phyloP scores from a whole-genome alignment of 2,888 invertebrate genomes.

The Ectemnius lituratus region DNA sequence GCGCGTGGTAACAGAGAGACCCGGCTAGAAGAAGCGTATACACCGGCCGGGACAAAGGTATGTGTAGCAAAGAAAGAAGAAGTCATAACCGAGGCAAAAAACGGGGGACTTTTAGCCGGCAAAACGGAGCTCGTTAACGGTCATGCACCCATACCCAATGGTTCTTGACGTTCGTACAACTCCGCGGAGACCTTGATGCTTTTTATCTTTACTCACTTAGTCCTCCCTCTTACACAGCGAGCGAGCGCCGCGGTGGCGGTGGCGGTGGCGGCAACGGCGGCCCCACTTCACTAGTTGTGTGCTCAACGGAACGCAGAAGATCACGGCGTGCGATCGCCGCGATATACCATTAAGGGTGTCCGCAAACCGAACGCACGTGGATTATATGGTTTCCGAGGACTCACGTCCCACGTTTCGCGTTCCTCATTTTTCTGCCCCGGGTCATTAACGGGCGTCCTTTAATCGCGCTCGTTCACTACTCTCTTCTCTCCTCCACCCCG shows the following conservation, averaged over 20 bases:
- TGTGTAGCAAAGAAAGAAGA: conserved; percentile 19
- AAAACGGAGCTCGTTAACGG: conserved; percentile 59
- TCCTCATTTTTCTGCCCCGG: conserved; percentile 39
- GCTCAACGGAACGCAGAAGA: conserved; percentile 54
- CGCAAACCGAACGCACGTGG: conserved; percentile 44
- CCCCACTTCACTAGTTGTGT: conserved; percentile 41
- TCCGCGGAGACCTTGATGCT: conserved; percentile 58
- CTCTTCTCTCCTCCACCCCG: background rate
- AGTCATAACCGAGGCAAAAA: conserved; percentile 15
- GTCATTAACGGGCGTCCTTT: conserved; percentile 44
- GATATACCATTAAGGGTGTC: conserved; percentile 60
- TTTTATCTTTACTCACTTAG: conserved; percentile 55
- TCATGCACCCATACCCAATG: conserved; percentile 58
- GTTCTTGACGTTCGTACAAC: conserved; percentile 58
- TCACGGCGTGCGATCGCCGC: conserved; percentile 55
- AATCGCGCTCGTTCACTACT: conserved; percentile 35
- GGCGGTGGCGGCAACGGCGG: too few species aligned
- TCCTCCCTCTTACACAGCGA: conserved; percentile 39
- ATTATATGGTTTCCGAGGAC: conserved; percentile 50
- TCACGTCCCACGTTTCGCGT: conserved; percentile 39
- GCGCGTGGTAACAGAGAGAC: background rate
- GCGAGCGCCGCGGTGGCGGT: conserved; percentile 14
- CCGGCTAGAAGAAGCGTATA: too few species aligned
- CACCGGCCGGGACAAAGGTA: conserved; percentile 12
- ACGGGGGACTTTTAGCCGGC: conserved; percentile 38